Base-by-base conservation (phyloP, 2,888 invertebrate genomes). In the Arge pagana region DNA sequence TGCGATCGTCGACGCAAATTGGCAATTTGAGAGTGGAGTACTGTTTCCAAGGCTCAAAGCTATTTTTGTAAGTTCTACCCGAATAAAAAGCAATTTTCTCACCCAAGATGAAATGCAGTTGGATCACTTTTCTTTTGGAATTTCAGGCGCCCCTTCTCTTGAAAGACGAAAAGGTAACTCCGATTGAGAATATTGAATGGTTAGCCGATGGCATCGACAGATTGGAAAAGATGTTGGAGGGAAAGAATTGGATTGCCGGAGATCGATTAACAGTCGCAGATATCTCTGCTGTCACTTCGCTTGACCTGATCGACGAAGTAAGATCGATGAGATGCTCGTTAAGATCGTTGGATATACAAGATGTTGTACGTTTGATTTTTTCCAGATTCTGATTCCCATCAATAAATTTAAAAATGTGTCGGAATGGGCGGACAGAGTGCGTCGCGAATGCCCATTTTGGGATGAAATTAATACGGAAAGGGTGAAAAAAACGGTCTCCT, bases 251-350 rank as follows among this genome's bases (percentile, higher is more conserved):
- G 41, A n/a, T 41, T 16, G 41, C 41, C 28, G 41, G 41, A 16
- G 28, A 41, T 21, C 28, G 26, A n/a, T 16, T 41, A 11, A 41
- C 41, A 4, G 28, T 41, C 28, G 41, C 41, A 2, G 41, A 42
- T 15, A 42, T 42, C 19, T 42, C 30, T 3, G 19, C 42, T 3
- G 30, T 42, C n/a, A 18, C 28, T 11, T 28, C 28, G 6, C 26
- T 42, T 5, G 42, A 42, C 18, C 19, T 42, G n/a, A 30, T 42
- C 19, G 42, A 42, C 4, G 42, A n/a, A n/a, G n/a, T n/a, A n/a
- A n/a, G n/a, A n/a, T n/a, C n/a, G n/a, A n/a, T n/a, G n/a, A n/a
- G n/a, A n/a, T n/a, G n/a, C n/a, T n/a, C n/a, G n/a, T n/a, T n/a
- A n/a, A n/a, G n/a, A n/a, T n/a, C n/a, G n/a, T n/a, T n/a, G n/a